A percentile compares a stretch with the other conserved stretches of the same genome.
These are phyloP conservation scores for Hylaeus volcanicus DNA, from an alignment of 1,140 invertebrate species.

Conservation along the genomic window DNA sequence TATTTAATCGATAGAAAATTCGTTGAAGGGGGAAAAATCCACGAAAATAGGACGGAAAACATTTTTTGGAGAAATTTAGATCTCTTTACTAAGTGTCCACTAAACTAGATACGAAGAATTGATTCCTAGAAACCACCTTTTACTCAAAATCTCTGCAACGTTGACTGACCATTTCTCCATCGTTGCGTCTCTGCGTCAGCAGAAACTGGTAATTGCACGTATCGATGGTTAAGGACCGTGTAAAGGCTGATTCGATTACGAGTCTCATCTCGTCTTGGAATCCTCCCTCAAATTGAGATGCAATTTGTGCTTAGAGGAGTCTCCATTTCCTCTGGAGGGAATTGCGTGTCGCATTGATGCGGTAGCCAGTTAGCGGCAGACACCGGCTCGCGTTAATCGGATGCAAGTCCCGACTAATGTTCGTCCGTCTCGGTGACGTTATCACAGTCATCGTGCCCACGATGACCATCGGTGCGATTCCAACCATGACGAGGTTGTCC, in stretches of 20 bases:
- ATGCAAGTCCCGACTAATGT: constrained; percentile 56
- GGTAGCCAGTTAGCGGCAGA: constrained; percentile 35
- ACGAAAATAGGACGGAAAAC: no score
- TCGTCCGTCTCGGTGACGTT: constrained; percentile 54
- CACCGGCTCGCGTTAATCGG: constrained; percentile 48
- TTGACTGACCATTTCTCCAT: no score
- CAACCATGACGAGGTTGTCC: not conserved
- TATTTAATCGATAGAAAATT: no score
- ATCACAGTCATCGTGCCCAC: constrained; percentile 43
- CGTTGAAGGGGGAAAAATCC: no score
- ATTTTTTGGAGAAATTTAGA: no score
- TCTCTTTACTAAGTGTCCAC: no score
- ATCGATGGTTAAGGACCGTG: not conserved
- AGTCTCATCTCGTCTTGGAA: not conserved
- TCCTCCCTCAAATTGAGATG: constrained; percentile 4
- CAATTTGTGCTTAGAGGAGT: constrained; percentile 43
- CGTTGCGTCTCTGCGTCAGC: no score
- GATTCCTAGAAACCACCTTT: no score
- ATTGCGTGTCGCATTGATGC: constrained; percentile 45
- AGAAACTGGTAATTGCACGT: not conserved
- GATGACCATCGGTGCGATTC: constrained; percentile 14
- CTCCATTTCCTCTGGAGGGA: constrained; percentile 30
- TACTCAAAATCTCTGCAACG: no score
- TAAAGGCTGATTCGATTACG: not conserved
- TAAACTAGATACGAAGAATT: no score